Evolutionary conservation across 2,797 vertebrate species (phyloP).

Genomic region (Falco novaeseelandiae): DNA sequence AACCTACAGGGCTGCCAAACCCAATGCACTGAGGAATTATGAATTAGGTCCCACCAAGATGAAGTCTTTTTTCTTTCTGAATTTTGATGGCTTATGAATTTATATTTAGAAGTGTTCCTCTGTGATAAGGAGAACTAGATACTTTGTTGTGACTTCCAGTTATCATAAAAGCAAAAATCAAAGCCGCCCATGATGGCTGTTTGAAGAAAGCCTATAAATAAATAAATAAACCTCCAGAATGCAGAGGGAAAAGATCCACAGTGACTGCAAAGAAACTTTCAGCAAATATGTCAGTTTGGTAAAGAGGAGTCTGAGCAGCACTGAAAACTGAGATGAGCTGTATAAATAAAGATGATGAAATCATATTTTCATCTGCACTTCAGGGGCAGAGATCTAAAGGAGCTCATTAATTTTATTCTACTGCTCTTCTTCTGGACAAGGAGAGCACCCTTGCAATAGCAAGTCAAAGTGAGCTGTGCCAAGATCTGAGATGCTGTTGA

Average conservation of each 20-base stretch:
- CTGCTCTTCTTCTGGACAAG: neutral
- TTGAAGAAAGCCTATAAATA: conserved; percentile 18
- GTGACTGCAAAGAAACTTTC: neutral
- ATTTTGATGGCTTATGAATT: neutral
- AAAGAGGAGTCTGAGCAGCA: neutral
- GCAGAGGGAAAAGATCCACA: neutral
- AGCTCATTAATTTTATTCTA: neutral
- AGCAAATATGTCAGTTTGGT: neutral
- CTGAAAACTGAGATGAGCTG: neutral
- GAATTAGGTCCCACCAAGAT: neutral
- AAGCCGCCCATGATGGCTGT: neutral
- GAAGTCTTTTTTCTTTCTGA: neutral
- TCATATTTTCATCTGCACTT: neutral
- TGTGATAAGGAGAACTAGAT: neutral
- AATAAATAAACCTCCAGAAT: neutral
- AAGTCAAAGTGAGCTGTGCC: neutral
- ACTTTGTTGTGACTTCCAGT: conserved; percentile 19
- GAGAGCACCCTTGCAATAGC: neutral
- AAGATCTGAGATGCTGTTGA: neutral
- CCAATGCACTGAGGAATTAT: neutral
- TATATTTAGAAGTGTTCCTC: conserved; percentile 35
- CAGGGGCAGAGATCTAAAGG: neutral
- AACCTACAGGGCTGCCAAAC: neutral
- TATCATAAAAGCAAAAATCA: conserved; percentile 42
- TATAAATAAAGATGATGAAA: neutral